Evolutionary conservation across 2,888 invertebrate genomes (phyloP).

Genomic region (Mesoligia furuncula): DNA sequence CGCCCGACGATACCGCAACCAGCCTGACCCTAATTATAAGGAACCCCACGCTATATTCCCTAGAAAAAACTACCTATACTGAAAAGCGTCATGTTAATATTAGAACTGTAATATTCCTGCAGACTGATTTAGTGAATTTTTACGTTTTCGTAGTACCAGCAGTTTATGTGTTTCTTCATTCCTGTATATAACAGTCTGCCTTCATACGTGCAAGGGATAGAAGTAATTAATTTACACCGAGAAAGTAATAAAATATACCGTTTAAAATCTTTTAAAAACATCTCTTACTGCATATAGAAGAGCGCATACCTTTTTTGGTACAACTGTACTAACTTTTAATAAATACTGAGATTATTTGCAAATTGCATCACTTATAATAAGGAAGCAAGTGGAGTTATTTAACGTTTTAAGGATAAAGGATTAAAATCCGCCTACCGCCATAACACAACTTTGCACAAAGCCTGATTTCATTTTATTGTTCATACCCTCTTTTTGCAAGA

Average conservation of each 20-base stretch:
- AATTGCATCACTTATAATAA: neutral
- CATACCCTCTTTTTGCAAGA: neutral
- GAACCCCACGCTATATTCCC: slow-evolving; percentile 94
- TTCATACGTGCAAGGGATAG: slow-evolving; percentile 15
- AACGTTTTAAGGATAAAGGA: slow-evolving; percentile 4
- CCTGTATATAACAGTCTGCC: slow-evolving; percentile 24
- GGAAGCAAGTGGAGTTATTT: neutral
- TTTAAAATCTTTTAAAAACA: slow-evolving; percentile 3
- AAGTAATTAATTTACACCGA: neutral
- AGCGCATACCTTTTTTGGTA: slow-evolving; percentile 5
- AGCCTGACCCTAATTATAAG: slow-evolving; percentile 93
- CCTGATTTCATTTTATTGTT: neutral
- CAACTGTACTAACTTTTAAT: neutral
- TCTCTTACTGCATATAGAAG: neutral
- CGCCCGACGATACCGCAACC: slow-evolving; percentile 95
- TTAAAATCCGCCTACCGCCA: neutral
- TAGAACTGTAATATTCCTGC: slow-evolving; percentile 49
- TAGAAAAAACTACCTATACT: slow-evolving; percentile 89
- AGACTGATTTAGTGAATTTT: slow-evolving; percentile 65
- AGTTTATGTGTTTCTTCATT: slow-evolving; percentile 17
- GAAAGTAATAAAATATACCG: neutral
- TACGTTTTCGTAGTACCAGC: slow-evolving; percentile 20
- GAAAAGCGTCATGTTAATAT: slow-evolving; percentile 41
- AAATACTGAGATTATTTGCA: slow-evolving; percentile 24
- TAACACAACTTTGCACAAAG: neutral